These are phyloP conservation scores for Lucilia cuprina DNA, from an alignment of 1,140 invertebrate species.

Conservation along the genomic window DNA sequence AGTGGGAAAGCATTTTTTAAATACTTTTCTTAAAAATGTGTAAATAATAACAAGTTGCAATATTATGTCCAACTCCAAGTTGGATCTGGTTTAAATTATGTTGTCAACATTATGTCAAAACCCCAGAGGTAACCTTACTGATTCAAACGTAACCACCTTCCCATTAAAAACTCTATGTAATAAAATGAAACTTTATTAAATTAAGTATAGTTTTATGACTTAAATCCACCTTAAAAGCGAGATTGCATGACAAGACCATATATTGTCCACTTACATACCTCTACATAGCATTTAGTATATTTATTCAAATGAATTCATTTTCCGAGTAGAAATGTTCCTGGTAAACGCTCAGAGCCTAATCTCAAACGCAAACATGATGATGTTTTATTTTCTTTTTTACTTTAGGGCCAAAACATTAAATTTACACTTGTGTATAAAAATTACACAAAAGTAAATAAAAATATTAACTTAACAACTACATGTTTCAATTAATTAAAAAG, in stretches of 20 bases:
- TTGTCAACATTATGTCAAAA: too few species aligned
- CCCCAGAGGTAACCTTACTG: too few species aligned
- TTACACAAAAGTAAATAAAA: neutral
- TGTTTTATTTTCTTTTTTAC: neutral
- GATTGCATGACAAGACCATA: neutral
- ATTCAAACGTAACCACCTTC: neutral
- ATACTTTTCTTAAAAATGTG: too few species aligned
- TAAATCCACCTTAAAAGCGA: neutral
- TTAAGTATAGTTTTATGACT: slow-evolving; percentile 24
- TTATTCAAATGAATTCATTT: neutral
- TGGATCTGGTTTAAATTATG: too few species aligned
- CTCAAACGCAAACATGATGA: neutral
- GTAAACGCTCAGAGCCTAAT: neutral
- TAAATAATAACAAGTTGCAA: too few species aligned
- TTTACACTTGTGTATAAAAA: slow-evolving; percentile 12
- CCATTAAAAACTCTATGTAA: neutral
- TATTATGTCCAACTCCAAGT: too few species aligned
- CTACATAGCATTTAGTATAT: too few species aligned
- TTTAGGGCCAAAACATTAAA: neutral
- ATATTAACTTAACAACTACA: slow-evolving; percentile 9
- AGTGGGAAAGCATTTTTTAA: too few species aligned
- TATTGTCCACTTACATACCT: neutral
- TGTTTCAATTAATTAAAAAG: slow-evolving; percentile 35
- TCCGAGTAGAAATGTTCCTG: neutral
- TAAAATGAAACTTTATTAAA: slow-evolving; percentile 16